Evolutionary conservation across 92 coral and sea anemone genomes (phyloP), one percentile per base, ranked within the genome.

Genomic region (Heteractis magnifica): DNA sequence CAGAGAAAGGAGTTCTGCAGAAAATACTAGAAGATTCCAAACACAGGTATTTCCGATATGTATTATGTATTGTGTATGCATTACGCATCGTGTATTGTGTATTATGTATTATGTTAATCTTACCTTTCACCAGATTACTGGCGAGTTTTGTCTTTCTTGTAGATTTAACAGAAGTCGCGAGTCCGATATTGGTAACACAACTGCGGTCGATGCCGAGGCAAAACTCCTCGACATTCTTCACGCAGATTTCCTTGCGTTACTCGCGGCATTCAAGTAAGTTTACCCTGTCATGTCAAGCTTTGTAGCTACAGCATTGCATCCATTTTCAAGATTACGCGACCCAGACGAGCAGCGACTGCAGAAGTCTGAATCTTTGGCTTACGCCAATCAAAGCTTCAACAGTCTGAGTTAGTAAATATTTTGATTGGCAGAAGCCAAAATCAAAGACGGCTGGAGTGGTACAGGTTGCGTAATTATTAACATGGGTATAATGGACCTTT

Each of bases 151-250:
- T 62, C 6, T n/a, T 13, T 80, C 18, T 78, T 75, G 15, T 82
- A 93, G 97, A 79, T 93, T 93, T 78, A 93, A 93, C 76, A 79
- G 88, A 80, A 93, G 97, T 80, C 80, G 97, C 59, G 97, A 93
- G 4, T 93, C 94, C 0, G 88, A 80, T 52, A 84, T 89, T 52
- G 94, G 93, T 19, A 65, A 80, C 70, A 91, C 97, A 4, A 89
- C 94, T 19, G 97, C 97, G 1, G 58, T 85, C 11, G 97, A 93
- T 79, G 97, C 97, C 19, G 97, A 93, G 51, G 97, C 97, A 49
- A 85, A 89, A 73, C 85, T 93, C 16, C 88, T 93, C 44, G 97
- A 93, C 53, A 71, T 91, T 71, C 75, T 93, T 19, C 97, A 93
- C 72, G 85, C 94, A 3, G 97, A 93, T 88, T 93, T 93, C 79